Percentiles rank a stretch among this genome's conserved stretches.
These are phyloP conservation scores for Chaenodraco wilsoni DNA, from an alignment of 2,797 vertebrate species.

Conservation along the genomic window DNA sequence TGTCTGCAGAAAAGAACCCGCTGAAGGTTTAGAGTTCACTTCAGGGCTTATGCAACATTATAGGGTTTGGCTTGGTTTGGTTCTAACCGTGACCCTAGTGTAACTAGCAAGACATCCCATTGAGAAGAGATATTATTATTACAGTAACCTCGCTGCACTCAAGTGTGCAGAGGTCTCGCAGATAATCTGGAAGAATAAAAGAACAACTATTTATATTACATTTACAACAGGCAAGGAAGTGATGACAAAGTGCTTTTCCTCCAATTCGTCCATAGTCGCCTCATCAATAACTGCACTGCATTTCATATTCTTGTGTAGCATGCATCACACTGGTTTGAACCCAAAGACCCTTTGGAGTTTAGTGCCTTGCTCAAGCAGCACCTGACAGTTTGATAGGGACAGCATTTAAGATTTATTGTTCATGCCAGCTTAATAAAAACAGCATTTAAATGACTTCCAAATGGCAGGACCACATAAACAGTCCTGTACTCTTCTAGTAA, in stretches of 20 bases:
- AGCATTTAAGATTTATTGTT: conserved; percentile 3
- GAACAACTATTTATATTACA: not conserved
- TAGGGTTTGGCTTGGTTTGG: conserved; percentile 34
- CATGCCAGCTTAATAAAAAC: conserved; percentile 23
- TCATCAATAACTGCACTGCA: not conserved
- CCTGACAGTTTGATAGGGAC: conserved; percentile 2
- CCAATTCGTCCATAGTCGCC: not conserved
- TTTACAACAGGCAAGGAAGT: not conserved
- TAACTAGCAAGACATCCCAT: conserved; percentile 22
- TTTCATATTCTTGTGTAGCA: not conserved
- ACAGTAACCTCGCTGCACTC: conserved; percentile 12
- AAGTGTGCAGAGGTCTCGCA: not conserved
- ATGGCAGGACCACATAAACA: conserved; percentile 18
- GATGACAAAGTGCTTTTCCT: not conserved
- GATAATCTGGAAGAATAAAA: not conserved
- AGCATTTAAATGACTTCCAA: conserved; percentile 18
- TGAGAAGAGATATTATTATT: conserved; percentile 15
- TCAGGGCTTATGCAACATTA: conserved; percentile 31
- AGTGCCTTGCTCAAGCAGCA: conserved; percentile 7
- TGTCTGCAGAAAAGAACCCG: conserved; percentile 12
- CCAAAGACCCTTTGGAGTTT: not conserved
- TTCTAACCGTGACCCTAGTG: conserved; percentile 42
- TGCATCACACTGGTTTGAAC: not conserved
- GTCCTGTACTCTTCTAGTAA: not conserved
- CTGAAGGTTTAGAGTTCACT: conserved; percentile 26